Percentiles rank a stretch among this genome's conserved stretches.
Conservation (phyloP, 2,888 invertebrate species). For the Ptilodon capucinus region DNA sequence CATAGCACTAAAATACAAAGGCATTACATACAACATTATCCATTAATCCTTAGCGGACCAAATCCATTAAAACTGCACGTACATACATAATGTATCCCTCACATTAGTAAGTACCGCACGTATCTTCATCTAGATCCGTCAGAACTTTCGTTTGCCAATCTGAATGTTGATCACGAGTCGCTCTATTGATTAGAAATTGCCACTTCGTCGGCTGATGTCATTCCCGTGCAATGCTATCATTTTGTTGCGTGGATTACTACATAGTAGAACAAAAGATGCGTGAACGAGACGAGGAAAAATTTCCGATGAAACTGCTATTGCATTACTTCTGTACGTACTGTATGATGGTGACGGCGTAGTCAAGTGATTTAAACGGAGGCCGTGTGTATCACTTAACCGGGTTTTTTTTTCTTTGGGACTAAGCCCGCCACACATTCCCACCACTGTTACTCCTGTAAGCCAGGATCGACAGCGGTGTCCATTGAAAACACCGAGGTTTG, state of each 20-base stretch:
- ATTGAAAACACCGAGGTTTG: too few relatives aligned
- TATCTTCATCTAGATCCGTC: conserved; percentile 58
- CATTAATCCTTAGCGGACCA: neutral
- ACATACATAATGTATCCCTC: conserved; percentile 17
- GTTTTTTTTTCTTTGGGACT: too few relatives aligned
- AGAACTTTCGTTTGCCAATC: conserved; percentile 62
- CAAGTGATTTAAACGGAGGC: too few relatives aligned
- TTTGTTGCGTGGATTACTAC: conserved; percentile 22
- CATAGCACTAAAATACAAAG: neutral
- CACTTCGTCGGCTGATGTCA: conserved; percentile 61
- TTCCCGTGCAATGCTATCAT: conserved; percentile 34
- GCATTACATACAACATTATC: neutral
- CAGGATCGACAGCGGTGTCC: too few relatives aligned
- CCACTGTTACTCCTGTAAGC: too few relatives aligned
- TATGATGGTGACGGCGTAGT: too few relatives aligned
- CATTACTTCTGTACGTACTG: neutral
- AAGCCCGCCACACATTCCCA: too few relatives aligned
- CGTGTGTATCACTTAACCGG: too few relatives aligned
- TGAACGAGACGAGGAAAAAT: conserved; percentile 15
- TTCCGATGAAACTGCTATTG: neutral
- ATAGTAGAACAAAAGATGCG: conserved; percentile 17
- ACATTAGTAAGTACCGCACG: conserved; percentile 43
- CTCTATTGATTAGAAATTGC: conserved; percentile 70
- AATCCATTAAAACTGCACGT: conserved; percentile 4
- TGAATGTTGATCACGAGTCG: conserved; percentile 57